Base-by-base conservation (phyloP, 1,140 invertebrate species). In the Drosophila azteca region DNA sequence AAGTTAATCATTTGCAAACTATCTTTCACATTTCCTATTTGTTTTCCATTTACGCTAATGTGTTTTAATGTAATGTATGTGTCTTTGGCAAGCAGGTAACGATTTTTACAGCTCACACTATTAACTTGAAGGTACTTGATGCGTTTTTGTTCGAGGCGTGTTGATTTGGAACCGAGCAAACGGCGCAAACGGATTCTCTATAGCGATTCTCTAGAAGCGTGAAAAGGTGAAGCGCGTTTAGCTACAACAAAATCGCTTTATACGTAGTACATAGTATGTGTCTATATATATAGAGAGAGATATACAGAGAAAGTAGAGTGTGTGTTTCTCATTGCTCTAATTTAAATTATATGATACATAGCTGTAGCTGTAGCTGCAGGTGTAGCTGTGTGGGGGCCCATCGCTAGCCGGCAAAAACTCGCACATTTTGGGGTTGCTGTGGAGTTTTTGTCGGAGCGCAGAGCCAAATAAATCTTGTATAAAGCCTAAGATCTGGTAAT, bases 51-150 rank as follows among this genome's bases (percentile, higher is more conserved):
- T 81, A 65, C 49, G 77, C 82, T 85, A 77, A 64, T 39, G 11
- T 39, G 24, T 35, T 9, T 69, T 53, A 77, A 59, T 77, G 48
- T 77, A 59, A 46, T 75, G 53, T 65, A 53, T 54, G 50, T 64
- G 59, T 84, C 66, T 79, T 82, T 84, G 83, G 83, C 85, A 91
- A 91, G 90, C 90, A 91, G 90, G 90, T 91, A 91, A 91, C 90
- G 46, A 53, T 84, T 85, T 80, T 91, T 91, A 91, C 90, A 91
- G 90, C 90, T 91, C 90, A 87, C 85, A 90, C 90, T 91, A 91
- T 91, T 87, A 74, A 79, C 58, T 87, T 82, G 82, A 87, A 91
- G 90, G 90, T 91, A 91, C 79, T 74, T 87, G 65, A 89, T 89
- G 85, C 79, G 69, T 67, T 78, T 62, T 64, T 67, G 49, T 61